Evolutionary conservation across 2,797 vertebrate species (phyloP).

Genomic region (Sardinella longiceps): DNA sequence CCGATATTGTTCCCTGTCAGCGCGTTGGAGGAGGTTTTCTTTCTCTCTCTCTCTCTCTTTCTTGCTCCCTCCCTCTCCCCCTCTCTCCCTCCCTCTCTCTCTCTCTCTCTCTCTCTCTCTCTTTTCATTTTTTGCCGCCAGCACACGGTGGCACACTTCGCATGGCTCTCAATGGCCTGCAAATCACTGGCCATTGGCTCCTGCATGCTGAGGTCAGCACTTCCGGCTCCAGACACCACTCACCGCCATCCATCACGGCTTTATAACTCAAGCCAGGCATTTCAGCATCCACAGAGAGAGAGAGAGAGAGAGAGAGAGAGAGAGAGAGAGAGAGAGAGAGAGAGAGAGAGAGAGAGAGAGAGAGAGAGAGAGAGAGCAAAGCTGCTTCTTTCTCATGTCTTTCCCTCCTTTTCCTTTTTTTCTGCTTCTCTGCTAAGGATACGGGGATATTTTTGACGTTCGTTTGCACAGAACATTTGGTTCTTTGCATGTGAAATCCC

Average conservation of each 20-base stretch:
- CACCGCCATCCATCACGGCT: not conserved
- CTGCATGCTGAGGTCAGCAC: constrained; percentile 10
- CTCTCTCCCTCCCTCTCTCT: constrained; percentile 1
- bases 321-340: not conserved
- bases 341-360: not conserved
- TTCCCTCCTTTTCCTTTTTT: not conserved
- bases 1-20: constrained; percentile 78
- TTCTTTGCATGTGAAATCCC: not conserved
- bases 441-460: not conserved
- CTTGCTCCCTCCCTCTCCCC: not conserved
- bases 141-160: constrained; percentile 79
- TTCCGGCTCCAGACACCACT: constrained; percentile 19
- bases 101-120: not conserved
- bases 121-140: not conserved
- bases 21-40: constrained; percentile 64
- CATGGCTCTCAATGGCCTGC: constrained; percentile 77
- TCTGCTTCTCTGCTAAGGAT: not conserved
- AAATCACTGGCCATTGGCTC: constrained; percentile 70
- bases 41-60: not conserved
- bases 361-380: not conserved
- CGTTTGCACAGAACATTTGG: not conserved
- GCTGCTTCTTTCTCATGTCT: not conserved
- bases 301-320: not conserved
- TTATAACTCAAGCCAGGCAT: constrained; percentile 19
- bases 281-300: not conserved